Evolutionary conservation across 2,888 invertebrate genomes (phyloP).

Genomic region (Macropis europaea): DNA sequence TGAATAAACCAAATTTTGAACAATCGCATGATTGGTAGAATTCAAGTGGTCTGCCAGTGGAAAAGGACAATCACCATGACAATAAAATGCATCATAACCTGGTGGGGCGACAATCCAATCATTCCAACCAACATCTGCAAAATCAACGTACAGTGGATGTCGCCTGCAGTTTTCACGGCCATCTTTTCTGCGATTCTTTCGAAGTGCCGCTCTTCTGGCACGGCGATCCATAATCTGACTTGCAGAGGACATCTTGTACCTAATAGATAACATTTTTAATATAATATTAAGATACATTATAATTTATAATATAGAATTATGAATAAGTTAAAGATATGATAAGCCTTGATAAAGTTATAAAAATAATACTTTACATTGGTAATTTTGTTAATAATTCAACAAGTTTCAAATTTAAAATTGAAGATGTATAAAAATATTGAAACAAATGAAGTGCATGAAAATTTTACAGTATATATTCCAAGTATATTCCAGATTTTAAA

Average conservation of each 20-base stretch:
- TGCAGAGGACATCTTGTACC: constrained; percentile 79
- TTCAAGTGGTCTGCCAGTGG: constrained; percentile 96
- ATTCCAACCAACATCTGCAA: constrained; percentile 97
- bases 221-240: constrained; percentile 80
- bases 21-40: constrained; percentile 98
- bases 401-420: background rate
- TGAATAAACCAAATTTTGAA: constrained; percentile 97
- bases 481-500: background rate
- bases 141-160: constrained; percentile 95
- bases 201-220: constrained; percentile 81
- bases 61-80: constrained; percentile 96
- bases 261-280: constrained; percentile 53
- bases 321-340: too few species aligned
- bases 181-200: constrained; percentile 85
- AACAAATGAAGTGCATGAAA: background rate
- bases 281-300: background rate
- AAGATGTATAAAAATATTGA: background rate
- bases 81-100: constrained; percentile 97
- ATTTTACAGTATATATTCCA: background rate
- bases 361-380: too few species aligned
- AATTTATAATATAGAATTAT: too few species aligned
- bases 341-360: too few species aligned
- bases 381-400: background rate
- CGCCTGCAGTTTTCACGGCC: constrained; percentile 91
- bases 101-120: constrained; percentile 99